Conservation (phyloP, 2,888 invertebrate species). For the Drosophila paucipuncta region DNA sequence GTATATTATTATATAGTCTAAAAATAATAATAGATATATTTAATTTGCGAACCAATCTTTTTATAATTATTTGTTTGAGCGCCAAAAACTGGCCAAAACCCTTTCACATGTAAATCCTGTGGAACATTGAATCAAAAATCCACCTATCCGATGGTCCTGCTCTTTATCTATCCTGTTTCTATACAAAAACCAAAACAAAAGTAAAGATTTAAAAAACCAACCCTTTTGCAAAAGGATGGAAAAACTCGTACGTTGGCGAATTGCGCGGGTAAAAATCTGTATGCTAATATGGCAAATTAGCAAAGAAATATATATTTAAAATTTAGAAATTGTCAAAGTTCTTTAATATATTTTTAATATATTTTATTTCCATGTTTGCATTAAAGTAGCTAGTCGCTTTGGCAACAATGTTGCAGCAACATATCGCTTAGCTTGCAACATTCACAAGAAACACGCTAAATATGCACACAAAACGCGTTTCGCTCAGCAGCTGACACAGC, state of each 20-base stretch:
- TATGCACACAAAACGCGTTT: conserved; percentile 57
- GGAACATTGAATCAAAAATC: conserved; percentile 32
- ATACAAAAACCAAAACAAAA: not conserved
- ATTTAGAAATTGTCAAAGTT: not conserved
- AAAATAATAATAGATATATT: not conserved
- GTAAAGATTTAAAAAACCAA: conserved; percentile 22
- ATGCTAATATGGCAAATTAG: not conserved
- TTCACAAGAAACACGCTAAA: conserved; percentile 49
- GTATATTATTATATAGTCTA: not conserved
- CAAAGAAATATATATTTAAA: not conserved
- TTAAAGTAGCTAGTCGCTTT: not conserved
- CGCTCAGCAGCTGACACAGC: conserved; percentile 38
- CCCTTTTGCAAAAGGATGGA: conserved; percentile 41
- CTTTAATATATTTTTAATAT: not conserved
- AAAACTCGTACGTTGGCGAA: conserved; percentile 4
- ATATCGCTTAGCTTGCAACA: conserved; percentile 49
- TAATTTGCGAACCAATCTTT: not conserved
- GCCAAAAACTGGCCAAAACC: conserved; percentile 41
- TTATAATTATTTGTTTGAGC: conserved; percentile 24
- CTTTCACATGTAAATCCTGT: conserved; percentile 58
- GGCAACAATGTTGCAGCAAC: conserved; percentile 62
- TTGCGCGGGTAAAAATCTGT: conserved; percentile 30
- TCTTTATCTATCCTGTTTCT: conserved; percentile 37
- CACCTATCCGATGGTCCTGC: conserved; percentile 36
- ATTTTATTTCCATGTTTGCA: not conserved